Evolutionary conservation across 2,888 invertebrate genomes (phyloP), one percentile per base, ranked within the genome.

Genomic region (Craniophora ligustri): DNA sequence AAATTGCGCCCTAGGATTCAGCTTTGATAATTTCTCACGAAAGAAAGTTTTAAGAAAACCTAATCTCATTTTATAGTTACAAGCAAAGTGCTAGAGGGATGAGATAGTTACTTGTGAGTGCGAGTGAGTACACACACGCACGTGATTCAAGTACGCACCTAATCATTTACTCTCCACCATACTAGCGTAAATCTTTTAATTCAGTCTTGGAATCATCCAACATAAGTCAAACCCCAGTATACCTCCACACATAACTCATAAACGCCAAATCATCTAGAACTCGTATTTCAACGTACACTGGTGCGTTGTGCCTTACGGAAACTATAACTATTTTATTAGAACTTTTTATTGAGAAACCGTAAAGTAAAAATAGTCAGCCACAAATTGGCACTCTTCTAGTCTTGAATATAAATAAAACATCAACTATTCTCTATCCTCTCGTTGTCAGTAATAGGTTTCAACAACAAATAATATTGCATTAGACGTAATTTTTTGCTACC

Each of bases 261-360:
- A 38, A 54, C 35, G 35, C 28, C 18, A 58, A 36, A 47, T 46
- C 14, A 50, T 30, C 16, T 40, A 49, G 41, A 26, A 48, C 18
- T 51, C 21, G 39, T 55, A 50, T 81, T 35, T 75, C 76, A 54
- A 26, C 14, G 11, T 21, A 18, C 23, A 51, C 14, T 78, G 78
- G 82, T 60, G 53, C 28, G 50, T 70, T 60, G 42, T 59, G 47
- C 67, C 71, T 79, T 75, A 73, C 67, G 68, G 59, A 73, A 79
- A 78, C 80, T 78, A 74, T 78, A 75, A 67, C 69, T 67, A 73
- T 71, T 75, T 79, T 74, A 80, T 81, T 75, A 75, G 75, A 73
- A 78, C 73, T 82, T 85, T 84, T 87, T 87, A 86, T 84, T 81
- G 76, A 80, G 49, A 46, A 71, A 61, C 72, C 77, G 75, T 86